A percentile compares a stretch with the other conserved stretches of the same genome.
Evolutionary conservation across 1,140 invertebrate genomes (phyloP).

Genomic region (Apis cerana): DNA sequence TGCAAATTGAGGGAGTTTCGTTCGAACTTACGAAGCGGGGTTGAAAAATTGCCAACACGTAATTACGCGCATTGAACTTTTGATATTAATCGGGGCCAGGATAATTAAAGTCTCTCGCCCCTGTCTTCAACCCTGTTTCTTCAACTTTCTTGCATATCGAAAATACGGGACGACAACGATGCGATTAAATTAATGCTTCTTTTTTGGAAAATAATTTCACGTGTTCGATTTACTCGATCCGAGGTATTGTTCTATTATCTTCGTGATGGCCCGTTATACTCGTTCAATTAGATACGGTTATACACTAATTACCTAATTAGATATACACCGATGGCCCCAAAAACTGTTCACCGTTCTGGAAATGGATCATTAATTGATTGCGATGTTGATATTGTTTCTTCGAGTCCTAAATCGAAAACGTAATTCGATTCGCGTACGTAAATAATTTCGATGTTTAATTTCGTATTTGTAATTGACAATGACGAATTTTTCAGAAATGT

Average conservation of each 20-base stretch:
- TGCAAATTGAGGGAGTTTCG: constrained; percentile 46
- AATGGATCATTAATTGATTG: too few species aligned
- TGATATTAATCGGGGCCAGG: not conserved
- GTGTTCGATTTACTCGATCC: not conserved
- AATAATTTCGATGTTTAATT: too few species aligned
- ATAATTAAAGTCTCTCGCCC: too few species aligned
- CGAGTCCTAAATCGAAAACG: too few species aligned
- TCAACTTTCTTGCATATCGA: not conserved
- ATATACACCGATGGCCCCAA: not conserved
- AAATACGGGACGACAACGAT: too few species aligned
- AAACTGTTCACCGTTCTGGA: not conserved
- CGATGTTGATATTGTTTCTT: too few species aligned
- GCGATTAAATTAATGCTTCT: too few species aligned
- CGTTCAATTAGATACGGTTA: not conserved
- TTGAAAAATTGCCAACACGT: not conserved
- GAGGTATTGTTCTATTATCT: not conserved
- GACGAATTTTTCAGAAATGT: too few species aligned
- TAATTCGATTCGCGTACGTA: too few species aligned
- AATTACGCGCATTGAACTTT: not conserved
- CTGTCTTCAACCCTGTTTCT: not conserved
- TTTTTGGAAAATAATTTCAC: not conserved
- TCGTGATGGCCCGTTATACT: not conserved
- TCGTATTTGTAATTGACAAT: too few species aligned
- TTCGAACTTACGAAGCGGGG: not conserved
- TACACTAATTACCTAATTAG: constrained; percentile 2